Conservation (phyloP, 2,888 invertebrate genomes). For the Polydrusus cervinus region DNA sequence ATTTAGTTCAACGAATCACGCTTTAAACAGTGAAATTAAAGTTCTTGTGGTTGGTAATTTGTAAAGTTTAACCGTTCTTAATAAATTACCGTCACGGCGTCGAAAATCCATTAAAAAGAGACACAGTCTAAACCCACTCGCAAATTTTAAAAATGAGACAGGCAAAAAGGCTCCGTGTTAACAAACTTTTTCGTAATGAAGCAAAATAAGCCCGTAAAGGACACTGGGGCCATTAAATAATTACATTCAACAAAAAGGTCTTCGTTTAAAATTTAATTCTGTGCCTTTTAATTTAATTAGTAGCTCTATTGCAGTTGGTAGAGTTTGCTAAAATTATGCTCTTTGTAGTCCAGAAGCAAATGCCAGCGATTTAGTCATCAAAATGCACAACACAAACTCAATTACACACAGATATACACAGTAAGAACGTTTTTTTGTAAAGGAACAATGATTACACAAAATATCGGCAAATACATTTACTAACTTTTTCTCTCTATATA, state of each 20-base stretch:
- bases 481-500: too few species aligned
- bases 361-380: not conserved
- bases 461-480: too few species aligned
- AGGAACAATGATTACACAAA: too few species aligned
- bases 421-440: not conserved
- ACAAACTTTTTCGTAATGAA: constrained; percentile 17
- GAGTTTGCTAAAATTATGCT: constrained; percentile 1
- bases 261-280: constrained; percentile 11
- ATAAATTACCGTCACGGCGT: not conserved
- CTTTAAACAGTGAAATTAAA: too few species aligned
- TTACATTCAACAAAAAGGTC: constrained; percentile 8
- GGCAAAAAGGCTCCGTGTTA: constrained; percentile 7
- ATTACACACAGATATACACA: not conserved
- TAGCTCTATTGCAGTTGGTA: constrained; percentile 10
- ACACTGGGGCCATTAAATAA: constrained; percentile 12
- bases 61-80: too few species aligned
- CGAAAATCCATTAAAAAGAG: not conserved
- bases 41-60: too few species aligned
- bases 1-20: too few species aligned
- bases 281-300: constrained; percentile 27
- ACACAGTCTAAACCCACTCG: not conserved
- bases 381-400: not conserved
- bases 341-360: not conserved
- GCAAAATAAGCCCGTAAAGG: constrained; percentile 11
- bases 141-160: not conserved